These are phyloP conservation scores for Eulithis testata DNA, from an alignment of 2,888 invertebrate genomes.

Conservation along the genomic window DNA sequence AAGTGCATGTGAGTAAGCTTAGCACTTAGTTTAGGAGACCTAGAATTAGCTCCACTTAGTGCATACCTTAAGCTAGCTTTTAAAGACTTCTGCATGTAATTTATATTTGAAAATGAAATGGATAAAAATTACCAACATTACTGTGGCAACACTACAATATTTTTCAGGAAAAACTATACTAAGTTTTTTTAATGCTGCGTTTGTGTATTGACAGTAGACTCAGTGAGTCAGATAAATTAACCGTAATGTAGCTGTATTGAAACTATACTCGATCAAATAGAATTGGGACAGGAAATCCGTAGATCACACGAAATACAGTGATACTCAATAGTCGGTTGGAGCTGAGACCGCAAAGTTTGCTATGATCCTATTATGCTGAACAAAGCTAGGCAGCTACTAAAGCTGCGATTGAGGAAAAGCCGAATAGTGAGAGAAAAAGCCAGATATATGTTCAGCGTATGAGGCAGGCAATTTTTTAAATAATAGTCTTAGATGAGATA, in stretches of 20 bases:
- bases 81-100: too few relatives aligned
- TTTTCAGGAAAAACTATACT: too few relatives aligned
- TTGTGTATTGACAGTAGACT: too few relatives aligned
- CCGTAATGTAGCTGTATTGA: background rate
- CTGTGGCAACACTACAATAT: too few relatives aligned
- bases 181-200: too few relatives aligned
- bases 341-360: constrained; percentile 43
- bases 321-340: constrained; percentile 26
- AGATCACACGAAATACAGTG: constrained; percentile 19
- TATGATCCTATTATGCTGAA: constrained; percentile 49
- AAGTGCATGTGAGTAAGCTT: constrained; percentile 23
- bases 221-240: background rate
- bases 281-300: constrained; percentile 15
- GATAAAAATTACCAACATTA: too few relatives aligned
- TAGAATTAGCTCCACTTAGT: constrained; percentile 16
- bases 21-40: constrained; percentile 28
- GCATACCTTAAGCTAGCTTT: background rate
- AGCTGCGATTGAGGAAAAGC: constrained; percentile 14
- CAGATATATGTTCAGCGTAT: background rate
- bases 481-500: too few relatives aligned
- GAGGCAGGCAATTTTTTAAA: too few relatives aligned
- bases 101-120: too few relatives aligned
- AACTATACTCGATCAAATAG: constrained; percentile 3
- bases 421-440: background rate
- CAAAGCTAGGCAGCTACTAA: constrained; percentile 25